These are phyloP conservation scores for Oreochromis niloticus DNA, from an alignment of 2,113 vertebrate genomes.

Conservation along the genomic window DNA sequence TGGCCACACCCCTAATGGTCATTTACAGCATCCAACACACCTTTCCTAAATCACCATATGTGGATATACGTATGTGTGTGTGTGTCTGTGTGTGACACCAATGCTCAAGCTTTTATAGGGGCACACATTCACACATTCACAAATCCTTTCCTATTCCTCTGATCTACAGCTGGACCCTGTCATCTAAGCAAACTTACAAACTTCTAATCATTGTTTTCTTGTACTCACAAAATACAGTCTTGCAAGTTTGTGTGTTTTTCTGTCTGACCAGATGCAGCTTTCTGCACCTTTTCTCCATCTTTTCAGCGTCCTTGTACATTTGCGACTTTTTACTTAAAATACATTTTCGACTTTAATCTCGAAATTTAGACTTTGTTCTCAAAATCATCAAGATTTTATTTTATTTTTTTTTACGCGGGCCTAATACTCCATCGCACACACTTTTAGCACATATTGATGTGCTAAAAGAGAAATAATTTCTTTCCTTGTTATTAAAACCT, in stretches of 20 bases:
- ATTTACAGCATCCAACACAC: neutral
- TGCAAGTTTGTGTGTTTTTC: neutral
- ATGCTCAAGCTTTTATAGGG: neutral
- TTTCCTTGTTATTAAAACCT: neutral
- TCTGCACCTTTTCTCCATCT: neutral
- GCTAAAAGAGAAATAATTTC: neutral
- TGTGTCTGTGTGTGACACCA: neutral
- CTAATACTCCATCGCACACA: neutral
- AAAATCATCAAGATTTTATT: neutral
- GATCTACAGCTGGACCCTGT: neutral
- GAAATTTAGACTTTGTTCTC: neutral
- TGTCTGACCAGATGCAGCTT: neutral
- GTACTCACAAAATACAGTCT: neutral
- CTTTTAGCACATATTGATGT: neutral
- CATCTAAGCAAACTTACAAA: neutral
- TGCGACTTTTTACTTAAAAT: neutral
- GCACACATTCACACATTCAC: neutral
- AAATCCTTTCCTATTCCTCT: neutral
- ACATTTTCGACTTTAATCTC: too few relatives aligned
- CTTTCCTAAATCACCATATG: neutral
- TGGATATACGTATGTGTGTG: neutral
- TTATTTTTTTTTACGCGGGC: fast-evolving
- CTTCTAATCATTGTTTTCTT: neutral
- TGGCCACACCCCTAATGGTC: neutral
- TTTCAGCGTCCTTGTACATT: neutral